Evolutionary conservation across 2,113 vertebrate genomes (phyloP).

Genomic region (Proterorhinus semilunaris): DNA sequence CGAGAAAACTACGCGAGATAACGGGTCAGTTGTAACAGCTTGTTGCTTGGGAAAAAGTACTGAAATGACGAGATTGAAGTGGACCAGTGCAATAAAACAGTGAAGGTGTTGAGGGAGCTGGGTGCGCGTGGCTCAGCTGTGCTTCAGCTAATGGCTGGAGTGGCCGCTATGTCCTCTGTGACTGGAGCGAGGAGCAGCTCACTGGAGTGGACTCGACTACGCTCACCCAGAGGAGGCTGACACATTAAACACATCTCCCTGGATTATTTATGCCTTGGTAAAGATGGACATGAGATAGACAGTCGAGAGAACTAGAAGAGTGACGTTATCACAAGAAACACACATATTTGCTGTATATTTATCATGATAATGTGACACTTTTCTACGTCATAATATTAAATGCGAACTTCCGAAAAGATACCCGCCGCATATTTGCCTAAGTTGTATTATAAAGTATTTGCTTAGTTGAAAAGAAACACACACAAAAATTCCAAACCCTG

Average conservation of each 20-base stretch:
- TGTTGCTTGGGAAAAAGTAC: conserved; percentile 24
- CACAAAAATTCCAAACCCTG: too few species aligned
- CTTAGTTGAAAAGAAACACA: too few species aligned
- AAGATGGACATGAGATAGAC: conserved; percentile 16
- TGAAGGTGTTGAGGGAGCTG: conserved; percentile 32
- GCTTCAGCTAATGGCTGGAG: conserved; percentile 52
- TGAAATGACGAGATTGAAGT: neutral
- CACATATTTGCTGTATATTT: too few species aligned
- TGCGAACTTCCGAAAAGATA: too few species aligned
- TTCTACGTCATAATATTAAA: too few species aligned
- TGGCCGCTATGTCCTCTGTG: conserved; percentile 34
- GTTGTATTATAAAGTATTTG: too few species aligned
- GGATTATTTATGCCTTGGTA: conserved; percentile 27
- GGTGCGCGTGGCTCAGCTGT: conserved; percentile 50
- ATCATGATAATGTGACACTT: too few species aligned
- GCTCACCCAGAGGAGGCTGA: conserved; percentile 28
- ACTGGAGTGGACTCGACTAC: conserved; percentile 18
- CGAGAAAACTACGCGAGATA: neutral
- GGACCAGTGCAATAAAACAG: conserved; percentile 3
- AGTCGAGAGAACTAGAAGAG: neutral
- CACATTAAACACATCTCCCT: conserved; percentile 13
- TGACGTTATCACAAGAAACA: too few species aligned
- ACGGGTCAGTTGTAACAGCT: conserved; percentile 15
- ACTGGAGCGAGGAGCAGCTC: conserved; percentile 24
- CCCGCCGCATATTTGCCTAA: too few species aligned